These are phyloP conservation scores for Trichogramma pretiosum DNA, from an alignment of 1,140 invertebrate species.

Conservation along the genomic window DNA sequence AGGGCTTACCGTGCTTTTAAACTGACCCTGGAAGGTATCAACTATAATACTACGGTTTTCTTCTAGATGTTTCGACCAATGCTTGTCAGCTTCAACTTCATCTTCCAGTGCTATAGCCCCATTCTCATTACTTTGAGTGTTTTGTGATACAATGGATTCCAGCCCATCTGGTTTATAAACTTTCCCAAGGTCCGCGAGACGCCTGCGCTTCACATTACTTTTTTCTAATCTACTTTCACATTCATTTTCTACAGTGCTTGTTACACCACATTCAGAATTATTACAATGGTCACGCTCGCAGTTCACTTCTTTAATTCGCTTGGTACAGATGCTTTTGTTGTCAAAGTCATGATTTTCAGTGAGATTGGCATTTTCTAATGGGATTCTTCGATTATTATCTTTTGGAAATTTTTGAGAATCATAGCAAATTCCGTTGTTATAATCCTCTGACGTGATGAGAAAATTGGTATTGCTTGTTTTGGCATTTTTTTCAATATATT, in stretches of 20 bases:
- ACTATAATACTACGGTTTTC: conserved; percentile 58
- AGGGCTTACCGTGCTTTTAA: conserved; percentile 58
- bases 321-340: conserved; percentile 39
- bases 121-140: conserved; percentile 31
- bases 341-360: conserved; percentile 44
- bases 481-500: too few species aligned
- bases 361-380: conserved; percentile 40
- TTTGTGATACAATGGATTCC: conserved; percentile 25
- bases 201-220: conserved; percentile 44
- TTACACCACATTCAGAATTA: conserved; percentile 19
- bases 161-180: conserved; percentile 33
- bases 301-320: conserved; percentile 47
- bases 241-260: conserved; percentile 34
- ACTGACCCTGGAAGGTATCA: conserved; percentile 65
- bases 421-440: conserved; percentile 50
- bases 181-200: conserved; percentile 44
- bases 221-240: conserved; percentile 36
- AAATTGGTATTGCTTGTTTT: conserved; percentile 60
- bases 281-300: conserved; percentile 34
- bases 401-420: conserved; percentile 58
- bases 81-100: conserved; percentile 49
- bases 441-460: conserved; percentile 45
- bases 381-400: conserved; percentile 34
- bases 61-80: conserved; percentile 55
- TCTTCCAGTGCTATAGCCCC: conserved; percentile 34